Base-by-base conservation (phyloP, 2,113 vertebrate species). In the Solenodon paradoxus region DNA sequence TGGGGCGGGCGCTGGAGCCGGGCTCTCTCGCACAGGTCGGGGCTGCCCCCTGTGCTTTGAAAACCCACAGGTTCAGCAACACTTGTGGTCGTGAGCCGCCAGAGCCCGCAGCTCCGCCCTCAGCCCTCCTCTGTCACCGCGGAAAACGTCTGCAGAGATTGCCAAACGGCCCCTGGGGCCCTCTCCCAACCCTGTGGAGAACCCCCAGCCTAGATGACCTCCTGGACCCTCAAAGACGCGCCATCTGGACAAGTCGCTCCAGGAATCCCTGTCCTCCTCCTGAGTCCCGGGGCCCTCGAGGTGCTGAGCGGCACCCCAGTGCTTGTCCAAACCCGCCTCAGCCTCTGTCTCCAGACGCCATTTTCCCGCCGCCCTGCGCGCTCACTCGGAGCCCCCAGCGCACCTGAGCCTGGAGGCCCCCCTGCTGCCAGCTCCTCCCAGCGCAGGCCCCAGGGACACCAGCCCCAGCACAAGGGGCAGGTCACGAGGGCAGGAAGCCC, bases 321-420 rank as follows among this genome's bases (percentile, higher is more conserved):
- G 28, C 28, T 32, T 11, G 7, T 63, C 32, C 32, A 32, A 63
- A 11, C 28, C 61, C 61, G 32, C 61, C 28, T 63, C 26, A 24
- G 26, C 57, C 28, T 17, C 26, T 7, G 26, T 61, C 59, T 26
- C 59, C 59, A 8, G 24, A 61, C 59, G 30, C 5, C 61, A 24
- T 63, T 9, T 3, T 63, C 30, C 69, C 26, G 6, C 38, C 3
- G 0, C 17, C 51, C 38, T 2, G 3, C 6, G 22, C 57, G 47
- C 49, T 42, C 47, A 3, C 0, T 1, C 0, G 4, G 57, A 17
- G 10, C 78, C 59, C 53, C 3, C 35, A 55, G 5, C 2, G 17
- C 30, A 11, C n/a, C 24, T 45, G 0, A 2, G n/a, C n/a, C n/a
- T n/a, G 90, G 66, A 69, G 28, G 42, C 47, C n/a, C 19, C 30